Evolutionary conservation across 2,113 vertebrate genomes (phyloP), one percentile per base, ranked within the genome.

Genomic region (Syngnathoides biaculeatus): DNA sequence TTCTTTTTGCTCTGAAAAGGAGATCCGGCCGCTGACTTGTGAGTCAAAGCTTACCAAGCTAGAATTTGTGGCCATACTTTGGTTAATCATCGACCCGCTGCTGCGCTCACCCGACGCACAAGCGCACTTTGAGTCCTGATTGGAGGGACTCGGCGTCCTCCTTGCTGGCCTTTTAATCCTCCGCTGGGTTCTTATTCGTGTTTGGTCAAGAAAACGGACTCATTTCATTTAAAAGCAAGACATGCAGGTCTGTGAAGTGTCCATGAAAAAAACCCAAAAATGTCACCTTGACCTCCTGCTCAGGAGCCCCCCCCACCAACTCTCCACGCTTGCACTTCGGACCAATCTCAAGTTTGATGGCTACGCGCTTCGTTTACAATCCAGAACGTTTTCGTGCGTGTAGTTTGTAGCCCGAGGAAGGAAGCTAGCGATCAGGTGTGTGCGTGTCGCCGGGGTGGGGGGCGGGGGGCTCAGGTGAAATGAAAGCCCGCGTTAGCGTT

Each of bases 61-160:
- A 75, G 73, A 81, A 87, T 89, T 89, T 86, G 78, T 73, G 80
- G 73, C 71, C 3, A n/a, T 40, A 22, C 24, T 86, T 92, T 92
- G 26, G 87, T 92, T 92, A 92, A 93, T 92, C 82, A 92, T 92
- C 79, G 76, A 90, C 87, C 69, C 78, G 82, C 63, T 75, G 43
- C 75, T 69, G 71, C 59, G n/a, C 55, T 57, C 6, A 30, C 26
- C 26, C 55, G 19, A 57, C 55, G 17, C 58, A 14, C 53, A 43
- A 53, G 60, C 76, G 64, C 61, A 71, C 61, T 61, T 65, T 67
- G 43, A 68, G 60, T 43, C 40, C 55, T 1, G 30, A 27, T 55
- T 55, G 10, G 56, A 39, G 58, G n/a, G n/a, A n/a, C n/a, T n/a
- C n/a, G n/a, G n/a, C n/a, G n/a, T n/a, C n/a, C 30, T 20, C 20